Evolutionary conservation across 1,140 invertebrate genomes (phyloP), one percentile per base, ranked within the genome.

Genomic region (Drosophila malerkotliana): DNA sequence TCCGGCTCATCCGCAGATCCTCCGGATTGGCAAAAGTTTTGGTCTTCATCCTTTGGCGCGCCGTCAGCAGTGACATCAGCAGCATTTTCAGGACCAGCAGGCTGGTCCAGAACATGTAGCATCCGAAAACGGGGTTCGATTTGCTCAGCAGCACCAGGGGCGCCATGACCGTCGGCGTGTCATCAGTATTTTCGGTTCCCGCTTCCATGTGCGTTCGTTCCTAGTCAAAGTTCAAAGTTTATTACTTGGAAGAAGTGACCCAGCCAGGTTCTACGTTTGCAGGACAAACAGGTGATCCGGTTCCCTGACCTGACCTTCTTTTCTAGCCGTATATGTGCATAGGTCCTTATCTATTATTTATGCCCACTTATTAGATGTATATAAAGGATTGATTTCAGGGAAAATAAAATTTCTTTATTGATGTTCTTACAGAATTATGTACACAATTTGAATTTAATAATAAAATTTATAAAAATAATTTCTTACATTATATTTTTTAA

Each of bases 1-100:
- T n/a, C 7, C 47, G 64, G 37, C 28, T 52, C 10, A 88, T 37
- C 0, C 76, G 67, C 15, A 88, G 55, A 52, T 90, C 83, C 59
- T 90, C 82, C 0, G 87, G 77, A 60, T 90, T 90, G 32, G 75
- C 79, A 48, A 68, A 84, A 0, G 74, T 81, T 52, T 91, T 91
- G 44, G 93, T 93, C 14, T 76, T 87, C n/a, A 93, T 73, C 18
- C 94, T 73, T 32, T 92, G 90, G 7, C 85, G 63, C 0, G 79
- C 92, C 0, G 93, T 94, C n/a, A 93, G 59, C 21, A 92, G 30
- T 8, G 92, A 79, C 93, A 94, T 93, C 0, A 84, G 2, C 41
- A 94, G 54, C 88, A 93, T 93, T 77, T 94, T 94, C 0, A 94
- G 9, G 1, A 93, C 67, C 44, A 94, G 79, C 10, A 94, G 49